Evolutionary conservation across 2,797 vertebrate genomes (phyloP).

Genomic region (Gambusia yucatana): DNA sequence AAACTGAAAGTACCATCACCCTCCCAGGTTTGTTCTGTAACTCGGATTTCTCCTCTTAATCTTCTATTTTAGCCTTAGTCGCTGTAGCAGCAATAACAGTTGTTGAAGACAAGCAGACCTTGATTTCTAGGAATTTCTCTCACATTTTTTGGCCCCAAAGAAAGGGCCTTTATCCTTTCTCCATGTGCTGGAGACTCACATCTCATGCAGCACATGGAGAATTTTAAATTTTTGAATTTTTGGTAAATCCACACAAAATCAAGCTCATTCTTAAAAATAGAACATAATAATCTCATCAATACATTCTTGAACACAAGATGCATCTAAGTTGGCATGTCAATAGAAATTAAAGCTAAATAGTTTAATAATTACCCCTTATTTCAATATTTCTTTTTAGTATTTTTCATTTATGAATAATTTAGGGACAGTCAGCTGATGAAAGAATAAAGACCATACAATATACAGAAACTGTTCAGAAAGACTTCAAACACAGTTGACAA

Average conservation of each 20-base stretch:
- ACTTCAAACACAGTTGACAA: constrained; percentile 17
- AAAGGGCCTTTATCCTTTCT: not conserved
- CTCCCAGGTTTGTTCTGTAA: too few relatives aligned
- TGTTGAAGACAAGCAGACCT: too few relatives aligned
- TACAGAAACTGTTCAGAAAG: not conserved
- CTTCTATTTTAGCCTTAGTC: too few relatives aligned
- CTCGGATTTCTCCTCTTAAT: too few relatives aligned
- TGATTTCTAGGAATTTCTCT: too few relatives aligned
- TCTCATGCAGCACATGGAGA: too few relatives aligned
- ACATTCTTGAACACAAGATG: not conserved
- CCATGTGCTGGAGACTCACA: too few relatives aligned
- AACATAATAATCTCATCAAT: not conserved
- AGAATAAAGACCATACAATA: not conserved
- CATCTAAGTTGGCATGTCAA: not conserved
- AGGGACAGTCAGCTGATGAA: not conserved
- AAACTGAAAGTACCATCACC: too few relatives aligned
- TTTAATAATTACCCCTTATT: not conserved
- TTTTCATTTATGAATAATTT: not conserved
- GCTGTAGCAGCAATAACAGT: too few relatives aligned
- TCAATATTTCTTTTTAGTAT: not conserved
- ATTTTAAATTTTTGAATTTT: too few relatives aligned
- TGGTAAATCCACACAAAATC: not conserved
- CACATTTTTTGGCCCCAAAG: not conserved
- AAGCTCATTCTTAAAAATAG: not conserved
- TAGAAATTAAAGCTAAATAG: not conserved